Evolutionary conservation across 2,888 invertebrate genomes (phyloP).

Genomic region (Drosophila pseudotakahashii): DNA sequence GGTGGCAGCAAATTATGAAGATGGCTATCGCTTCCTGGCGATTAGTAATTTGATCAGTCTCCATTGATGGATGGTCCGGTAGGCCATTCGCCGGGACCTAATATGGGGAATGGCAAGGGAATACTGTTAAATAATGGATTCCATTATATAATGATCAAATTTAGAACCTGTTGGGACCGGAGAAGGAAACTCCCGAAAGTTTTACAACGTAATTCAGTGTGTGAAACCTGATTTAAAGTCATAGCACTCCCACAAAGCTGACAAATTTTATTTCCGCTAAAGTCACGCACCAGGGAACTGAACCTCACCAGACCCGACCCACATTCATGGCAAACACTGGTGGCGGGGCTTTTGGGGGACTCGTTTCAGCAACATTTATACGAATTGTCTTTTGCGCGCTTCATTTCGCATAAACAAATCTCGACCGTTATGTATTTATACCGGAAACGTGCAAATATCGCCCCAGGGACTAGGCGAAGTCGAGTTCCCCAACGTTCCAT

Average conservation of each 20-base stretch:
- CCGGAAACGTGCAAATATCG: constrained; percentile 80
- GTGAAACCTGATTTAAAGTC: constrained; percentile 69
- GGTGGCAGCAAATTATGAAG: constrained; percentile 34
- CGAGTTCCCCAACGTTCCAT: constrained; percentile 49
- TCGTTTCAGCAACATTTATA: constrained; percentile 65
- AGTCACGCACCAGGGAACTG: constrained; percentile 75
- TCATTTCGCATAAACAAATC: constrained; percentile 81
- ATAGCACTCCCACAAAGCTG: constrained; percentile 60
- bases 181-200: constrained; percentile 18
- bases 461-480: constrained; percentile 78
- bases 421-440: constrained; percentile 78
- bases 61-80: constrained; percentile 59
- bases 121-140: constrained; percentile 28
- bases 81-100: constrained; percentile 35
- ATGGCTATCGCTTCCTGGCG: constrained; percentile 56
- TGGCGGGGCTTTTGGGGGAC: neutral
- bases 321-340: constrained; percentile 41
- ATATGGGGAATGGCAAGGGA: constrained; percentile 42
- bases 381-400: constrained; percentile 80
- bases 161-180: constrained; percentile 42
- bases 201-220: constrained; percentile 41
- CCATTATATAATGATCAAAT: constrained; percentile 49
- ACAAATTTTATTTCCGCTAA: constrained; percentile 75
- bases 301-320: constrained; percentile 63
- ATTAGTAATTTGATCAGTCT: constrained; percentile 62